These are phyloP conservation scores for Enteromius radiatus DNA, from an alignment of 2,797 vertebrate species.

Conservation along the genomic window DNA sequence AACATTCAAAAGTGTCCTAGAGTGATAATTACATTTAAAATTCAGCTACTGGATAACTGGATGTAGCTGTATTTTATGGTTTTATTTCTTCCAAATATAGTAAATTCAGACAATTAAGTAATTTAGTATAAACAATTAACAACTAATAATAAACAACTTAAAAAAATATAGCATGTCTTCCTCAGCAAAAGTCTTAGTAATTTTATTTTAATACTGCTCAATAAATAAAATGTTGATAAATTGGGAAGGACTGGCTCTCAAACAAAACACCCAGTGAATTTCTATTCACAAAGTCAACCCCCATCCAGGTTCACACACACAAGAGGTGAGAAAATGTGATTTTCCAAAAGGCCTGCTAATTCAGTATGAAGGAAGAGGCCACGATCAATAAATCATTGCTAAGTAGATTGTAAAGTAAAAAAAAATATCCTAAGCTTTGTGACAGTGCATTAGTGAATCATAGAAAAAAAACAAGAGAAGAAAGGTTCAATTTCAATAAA, in stretches of 20 bases:
- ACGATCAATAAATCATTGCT: constrained; percentile 99
- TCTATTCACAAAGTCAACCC: constrained; percentile 92
- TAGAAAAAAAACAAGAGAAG: constrained; percentile 65
- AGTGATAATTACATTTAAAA: not conserved
- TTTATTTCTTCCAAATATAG: not conserved
- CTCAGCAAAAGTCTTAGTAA: not conserved
- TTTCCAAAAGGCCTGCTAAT: constrained; percentile 99
- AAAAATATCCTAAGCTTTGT: constrained; percentile 86
- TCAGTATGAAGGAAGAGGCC: constrained; percentile 93
- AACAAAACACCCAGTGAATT: constrained; percentile 75
- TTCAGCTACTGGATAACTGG: not conserved
- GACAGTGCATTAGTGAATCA: constrained; percentile 93
- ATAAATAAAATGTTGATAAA: constrained; percentile 3
- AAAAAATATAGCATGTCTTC: not conserved
- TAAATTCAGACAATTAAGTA: not conserved
- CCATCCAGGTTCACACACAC: constrained; percentile 68
- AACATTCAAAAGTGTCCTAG: not conserved
- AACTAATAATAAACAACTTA: too few relatives aligned
- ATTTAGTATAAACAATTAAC: not conserved
- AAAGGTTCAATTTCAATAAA: constrained; percentile 77
- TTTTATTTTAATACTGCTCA: not conserved
- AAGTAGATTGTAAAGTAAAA: constrained; percentile 99
- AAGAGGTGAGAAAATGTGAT: constrained; percentile 99
- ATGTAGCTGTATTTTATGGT: not conserved
- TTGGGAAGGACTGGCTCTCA: not conserved